These are phyloP conservation scores for Drosophila austrosaltans DNA, from an alignment of 2,888 invertebrate genomes.

Conservation along the genomic window DNA sequence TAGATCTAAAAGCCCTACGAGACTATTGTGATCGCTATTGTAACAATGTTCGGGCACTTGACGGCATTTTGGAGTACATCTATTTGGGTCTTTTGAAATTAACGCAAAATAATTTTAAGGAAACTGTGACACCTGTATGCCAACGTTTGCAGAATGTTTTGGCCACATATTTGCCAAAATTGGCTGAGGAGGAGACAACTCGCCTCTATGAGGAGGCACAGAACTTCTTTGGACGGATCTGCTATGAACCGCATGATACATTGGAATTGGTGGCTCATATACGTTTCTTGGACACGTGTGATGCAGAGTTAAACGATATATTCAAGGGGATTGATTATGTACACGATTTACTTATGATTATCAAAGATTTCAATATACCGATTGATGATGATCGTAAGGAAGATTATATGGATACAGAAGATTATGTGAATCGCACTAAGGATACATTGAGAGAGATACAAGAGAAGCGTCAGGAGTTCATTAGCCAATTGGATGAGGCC, in stretches of 20 bases:
- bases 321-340: conserved; percentile 91
- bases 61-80: conserved; percentile 87
- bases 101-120: conserved; percentile 89
- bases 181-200: conserved; percentile 86
- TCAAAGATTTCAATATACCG: conserved; percentile 90
- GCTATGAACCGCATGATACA: conserved; percentile 88
- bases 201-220: conserved; percentile 81
- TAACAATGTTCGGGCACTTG: conserved; percentile 88
- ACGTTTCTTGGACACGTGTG: conserved; percentile 86
- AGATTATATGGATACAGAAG: conserved; percentile 83
- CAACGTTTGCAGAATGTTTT: conserved; percentile 88
- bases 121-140: conserved; percentile 89
- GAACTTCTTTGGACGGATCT: conserved; percentile 87
- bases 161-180: conserved; percentile 87
- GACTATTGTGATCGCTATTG: conserved; percentile 88
- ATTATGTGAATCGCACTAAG: conserved; percentile 84
- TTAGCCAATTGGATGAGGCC: conserved; percentile 88
- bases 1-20: conserved; percentile 87
- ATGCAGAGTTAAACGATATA: conserved; percentile 87
- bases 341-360: conserved; percentile 92
- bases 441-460: conserved; percentile 86
- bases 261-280: conserved; percentile 87
- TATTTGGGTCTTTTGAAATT: conserved; percentile 90
- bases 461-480: conserved; percentile 88
- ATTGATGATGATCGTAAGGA: conserved; percentile 88